Evolutionary conservation across 2,888 invertebrate species (phyloP), one percentile per base, ranked within the genome.

Genomic region (Sisyra nigra): DNA sequence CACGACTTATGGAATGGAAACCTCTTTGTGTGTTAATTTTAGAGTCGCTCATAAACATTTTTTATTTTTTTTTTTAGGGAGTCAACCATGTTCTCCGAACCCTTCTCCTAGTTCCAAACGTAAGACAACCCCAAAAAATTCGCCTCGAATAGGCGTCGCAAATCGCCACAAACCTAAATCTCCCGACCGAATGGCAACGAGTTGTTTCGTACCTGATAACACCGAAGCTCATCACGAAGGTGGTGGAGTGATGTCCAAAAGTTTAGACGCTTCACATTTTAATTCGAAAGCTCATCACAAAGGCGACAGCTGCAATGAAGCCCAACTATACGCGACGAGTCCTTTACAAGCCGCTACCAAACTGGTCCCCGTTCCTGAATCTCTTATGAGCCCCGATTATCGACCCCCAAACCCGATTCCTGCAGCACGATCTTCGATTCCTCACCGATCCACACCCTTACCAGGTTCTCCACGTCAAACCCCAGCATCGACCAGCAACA

Each of bases 281-380:
- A 24, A 24, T 24, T 24, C 24, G 24, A 24, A 24, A 24, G 24
- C 7, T 3, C 24, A 24, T 7, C 24, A 24, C 24, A 24, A 24
- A 24, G 24, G 24, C 24, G 24, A 24, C 24, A 3, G 7, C 7
- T 24, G 24, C 33, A 32, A 46, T 39, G 14, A 34, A 40, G 29
- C 19, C 8, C 37, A 37, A 24, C 11, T 48, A 57, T 61, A 62
- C 49, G 59, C 66, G 42, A 69, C 66, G 48, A 70, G 68, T 50
- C 79, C 84, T 0, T 59, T 88, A 46, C 81, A 83, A 55, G 83
- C 86, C 8, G 80, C 86, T 8, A 84, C 85, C 0, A 87, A 86
- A 63, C 78, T 87, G 69, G 82, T 88, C 1, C 88, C 87, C 1
- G 87, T 87, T 19, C 87, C 87, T 1, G 88, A 88, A 58, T 82